Evolutionary conservation across 1,140 invertebrate species (phyloP).

Genomic region (Trichonephila clavipes): DNA sequence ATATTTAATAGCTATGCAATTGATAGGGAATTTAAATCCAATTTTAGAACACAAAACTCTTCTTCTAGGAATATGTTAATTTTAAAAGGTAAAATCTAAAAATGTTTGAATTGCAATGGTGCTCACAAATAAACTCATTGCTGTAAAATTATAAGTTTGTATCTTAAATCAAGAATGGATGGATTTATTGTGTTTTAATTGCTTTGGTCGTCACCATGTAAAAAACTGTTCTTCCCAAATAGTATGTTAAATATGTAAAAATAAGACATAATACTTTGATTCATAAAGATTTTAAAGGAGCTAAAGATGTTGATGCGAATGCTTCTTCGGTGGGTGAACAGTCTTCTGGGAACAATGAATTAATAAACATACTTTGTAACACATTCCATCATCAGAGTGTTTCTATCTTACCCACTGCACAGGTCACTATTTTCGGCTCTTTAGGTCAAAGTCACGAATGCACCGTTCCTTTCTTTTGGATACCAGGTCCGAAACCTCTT

Average conservation of each 20-base stretch:
- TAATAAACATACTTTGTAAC: neutral
- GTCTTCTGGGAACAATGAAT: neutral
- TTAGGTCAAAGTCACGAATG: neutral
- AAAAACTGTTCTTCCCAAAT: neutral
- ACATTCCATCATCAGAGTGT: neutral
- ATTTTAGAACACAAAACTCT: no score
- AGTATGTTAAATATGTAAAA: neutral
- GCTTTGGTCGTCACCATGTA: neutral
- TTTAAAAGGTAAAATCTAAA: neutral
- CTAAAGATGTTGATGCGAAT: neutral
- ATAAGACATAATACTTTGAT: neutral
- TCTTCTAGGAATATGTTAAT: neutral
- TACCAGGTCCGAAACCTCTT: no score
- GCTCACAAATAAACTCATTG: neutral
- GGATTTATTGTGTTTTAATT: neutral
- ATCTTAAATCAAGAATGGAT: neutral
- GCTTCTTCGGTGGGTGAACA: neutral
- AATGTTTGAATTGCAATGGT: neutral
- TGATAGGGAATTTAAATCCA: no score
- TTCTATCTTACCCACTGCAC: neutral
- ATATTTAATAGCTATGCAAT: neutral
- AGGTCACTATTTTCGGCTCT: neutral
- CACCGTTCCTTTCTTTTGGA: fast-evolving
- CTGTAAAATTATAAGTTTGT: neutral
- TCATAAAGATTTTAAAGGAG: neutral